Percentiles rank a stretch among this genome's conserved stretches.
These are phyloP conservation scores for Anisognathus igniventris DNA, from an alignment of 2,797 vertebrate species.

Conservation along the genomic window DNA sequence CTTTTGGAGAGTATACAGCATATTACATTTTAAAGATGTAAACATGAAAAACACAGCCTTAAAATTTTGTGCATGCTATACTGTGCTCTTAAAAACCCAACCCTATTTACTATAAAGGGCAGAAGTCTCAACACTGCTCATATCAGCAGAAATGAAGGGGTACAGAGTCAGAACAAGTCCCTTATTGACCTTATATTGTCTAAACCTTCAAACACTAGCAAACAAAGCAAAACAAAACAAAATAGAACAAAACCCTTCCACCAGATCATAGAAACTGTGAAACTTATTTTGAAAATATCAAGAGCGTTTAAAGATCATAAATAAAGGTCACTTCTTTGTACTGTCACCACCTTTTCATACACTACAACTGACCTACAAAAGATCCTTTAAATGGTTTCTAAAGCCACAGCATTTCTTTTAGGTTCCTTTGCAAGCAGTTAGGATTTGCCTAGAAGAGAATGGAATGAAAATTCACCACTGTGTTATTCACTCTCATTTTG, in stretches of 20 bases:
- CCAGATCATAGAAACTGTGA: not conserved
- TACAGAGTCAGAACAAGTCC: conserved; percentile 22
- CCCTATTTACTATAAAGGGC: not conserved
- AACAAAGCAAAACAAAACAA: not conserved
- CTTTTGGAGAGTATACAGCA: not conserved
- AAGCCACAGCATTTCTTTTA: not conserved
- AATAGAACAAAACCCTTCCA: conserved; percentile 33
- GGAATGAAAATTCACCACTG: conserved; percentile 6
- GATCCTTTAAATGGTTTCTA: conserved; percentile 43
- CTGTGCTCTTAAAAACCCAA: not conserved
- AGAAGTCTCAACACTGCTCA: not conserved
- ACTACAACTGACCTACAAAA: conserved; percentile 38
- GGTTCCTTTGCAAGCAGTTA: conserved; percentile 18
- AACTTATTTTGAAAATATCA: conserved; percentile 44
- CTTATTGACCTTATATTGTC: conserved; percentile 26
- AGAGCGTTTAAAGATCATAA: conserved; percentile 51
- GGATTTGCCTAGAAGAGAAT: conserved; percentile 41
- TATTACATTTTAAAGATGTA: not conserved
- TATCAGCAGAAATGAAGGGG: conserved; percentile 38
- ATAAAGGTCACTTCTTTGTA: conserved; percentile 46
- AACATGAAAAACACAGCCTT: not conserved
- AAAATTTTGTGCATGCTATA: not conserved
- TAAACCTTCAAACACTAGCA: conserved; percentile 52
- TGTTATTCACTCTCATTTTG: conserved; percentile 26
- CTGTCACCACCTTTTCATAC: conserved; percentile 8